Evolutionary conservation across 2,888 invertebrate genomes (phyloP), one percentile per base, ranked within the genome.

Genomic region (Brachypalpus laphriformis): DNA sequence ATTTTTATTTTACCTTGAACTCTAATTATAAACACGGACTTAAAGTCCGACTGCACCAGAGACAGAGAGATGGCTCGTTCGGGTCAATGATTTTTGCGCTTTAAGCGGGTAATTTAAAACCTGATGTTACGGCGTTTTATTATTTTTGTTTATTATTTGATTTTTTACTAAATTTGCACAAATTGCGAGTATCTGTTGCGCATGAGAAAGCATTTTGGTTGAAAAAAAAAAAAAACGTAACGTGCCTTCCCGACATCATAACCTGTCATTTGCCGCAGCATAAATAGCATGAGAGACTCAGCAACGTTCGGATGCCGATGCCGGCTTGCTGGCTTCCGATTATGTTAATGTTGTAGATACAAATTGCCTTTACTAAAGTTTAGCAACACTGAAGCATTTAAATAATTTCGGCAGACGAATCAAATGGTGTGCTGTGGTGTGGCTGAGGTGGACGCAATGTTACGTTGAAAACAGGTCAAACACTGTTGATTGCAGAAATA

Each of bases 31-130:
- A 47, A 49, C 34, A 16, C 14, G 22, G 31, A 9, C 47, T 49
- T 34, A 22, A 31, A n/a, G 25, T 57, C 34, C 34, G 45, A 11
- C 9, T 61, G 45, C 42, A 51, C 2, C 47, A 20, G 47, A 47
- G n/a, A 9, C 45, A 18, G 20, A 31, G 14, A 28, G 42, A 28
- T 42, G 45, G 8, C 40, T 31, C 45, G 31, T 70, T 59, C 57
- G 28, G 59, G 59, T 71, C 59, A 59, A 71, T 59, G 59, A 59
- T 71, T 71, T 49, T 68, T 47, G n/a, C 74, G 28, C 45, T 74
- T 25, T 34, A 75, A 68, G 47, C 56, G 54, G 68, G 74, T 63
- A 75, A 81, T 81, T 75, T 47, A 49, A 81, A 63, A 81, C 74
- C 74, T 75, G 68, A 45, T 59, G 56, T 70, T 63, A 63, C 51